Conservation (phyloP, 2,113 vertebrate genomes). For the Agelaius phoeniceus region DNA sequence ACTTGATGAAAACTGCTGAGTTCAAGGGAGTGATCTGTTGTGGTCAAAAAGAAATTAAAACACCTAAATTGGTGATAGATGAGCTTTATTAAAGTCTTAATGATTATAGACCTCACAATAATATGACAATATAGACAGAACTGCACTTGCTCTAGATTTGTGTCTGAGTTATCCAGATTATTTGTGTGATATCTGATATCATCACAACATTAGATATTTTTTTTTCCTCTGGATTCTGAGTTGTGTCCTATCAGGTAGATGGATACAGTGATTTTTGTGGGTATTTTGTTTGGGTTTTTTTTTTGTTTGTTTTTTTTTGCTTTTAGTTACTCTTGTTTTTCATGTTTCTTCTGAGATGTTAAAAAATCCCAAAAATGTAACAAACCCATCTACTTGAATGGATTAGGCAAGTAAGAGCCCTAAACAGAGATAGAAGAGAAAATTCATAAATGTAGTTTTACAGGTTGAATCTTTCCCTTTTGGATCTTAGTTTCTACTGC, state of each 20-base stretch:
- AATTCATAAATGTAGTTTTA: neutral
- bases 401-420: constrained; percentile 13
- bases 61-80: neutral
- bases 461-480: constrained; percentile 3
- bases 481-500: neutral
- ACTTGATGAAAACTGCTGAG: neutral
- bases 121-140: neutral
- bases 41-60: neutral
- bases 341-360: neutral
- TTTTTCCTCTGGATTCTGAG: neutral
- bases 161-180: neutral
- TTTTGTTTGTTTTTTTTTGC: too few relatives aligned
- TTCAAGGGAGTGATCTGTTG: neutral
- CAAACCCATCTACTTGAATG: neutral
- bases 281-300: neutral
- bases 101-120: neutral
- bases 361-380: neutral
- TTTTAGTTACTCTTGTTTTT: neutral
- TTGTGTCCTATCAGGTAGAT: neutral
- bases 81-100: neutral
- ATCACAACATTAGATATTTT: neutral
- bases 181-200: neutral
- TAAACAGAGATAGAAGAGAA: constrained; percentile 5
- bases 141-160: neutral
- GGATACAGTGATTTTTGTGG: neutral